A percentile compares a stretch with the other conserved stretches of the same genome.
These are phyloP conservation scores for Bombus pyrosoma DNA, from an alignment of 1,140 invertebrate species.

Conservation along the genomic window DNA sequence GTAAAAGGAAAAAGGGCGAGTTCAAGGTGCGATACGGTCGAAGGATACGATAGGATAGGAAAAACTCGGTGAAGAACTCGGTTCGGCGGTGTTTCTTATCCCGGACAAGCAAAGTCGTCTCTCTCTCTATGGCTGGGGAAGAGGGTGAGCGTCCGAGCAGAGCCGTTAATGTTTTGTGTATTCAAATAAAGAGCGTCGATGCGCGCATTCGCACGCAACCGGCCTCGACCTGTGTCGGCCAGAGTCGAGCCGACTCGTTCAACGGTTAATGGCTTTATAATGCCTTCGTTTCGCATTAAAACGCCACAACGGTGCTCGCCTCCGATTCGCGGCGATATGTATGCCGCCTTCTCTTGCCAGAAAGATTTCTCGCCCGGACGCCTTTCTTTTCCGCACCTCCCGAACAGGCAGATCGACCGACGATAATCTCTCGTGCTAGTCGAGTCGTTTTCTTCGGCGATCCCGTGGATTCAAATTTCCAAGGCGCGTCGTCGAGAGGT, in stretches of 20 bases:
- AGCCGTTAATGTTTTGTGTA: slow-evolving; percentile 79
- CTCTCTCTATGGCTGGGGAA: neutral
- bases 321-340: slow-evolving; percentile 1
- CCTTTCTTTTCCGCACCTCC: neutral
- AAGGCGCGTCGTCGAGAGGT: neutral
- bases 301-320: slow-evolving; percentile 54
- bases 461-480: neutral
- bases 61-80: slow-evolving; percentile 3
- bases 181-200: slow-evolving; percentile 77
- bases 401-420: neutral
- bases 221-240: neutral
- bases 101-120: neutral
- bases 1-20: slow-evolving; percentile 18
- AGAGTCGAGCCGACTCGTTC: slow-evolving; percentile 37
- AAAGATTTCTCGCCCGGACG: neutral
- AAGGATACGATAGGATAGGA: neutral
- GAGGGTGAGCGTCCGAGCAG: slow-evolving; percentile 39
- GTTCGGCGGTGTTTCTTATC: neutral
- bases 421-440: neutral
- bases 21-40: neutral
- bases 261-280: slow-evolving; percentile 79
- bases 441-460: neutral
- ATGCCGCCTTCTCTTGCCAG: too few relatives aligned
- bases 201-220: slow-evolving; percentile 73
- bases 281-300: slow-evolving; percentile 78